Evolutionary conservation across 1,140 invertebrate genomes (phyloP).

Genomic region (Daktulosphaira vitifoliae): DNA sequence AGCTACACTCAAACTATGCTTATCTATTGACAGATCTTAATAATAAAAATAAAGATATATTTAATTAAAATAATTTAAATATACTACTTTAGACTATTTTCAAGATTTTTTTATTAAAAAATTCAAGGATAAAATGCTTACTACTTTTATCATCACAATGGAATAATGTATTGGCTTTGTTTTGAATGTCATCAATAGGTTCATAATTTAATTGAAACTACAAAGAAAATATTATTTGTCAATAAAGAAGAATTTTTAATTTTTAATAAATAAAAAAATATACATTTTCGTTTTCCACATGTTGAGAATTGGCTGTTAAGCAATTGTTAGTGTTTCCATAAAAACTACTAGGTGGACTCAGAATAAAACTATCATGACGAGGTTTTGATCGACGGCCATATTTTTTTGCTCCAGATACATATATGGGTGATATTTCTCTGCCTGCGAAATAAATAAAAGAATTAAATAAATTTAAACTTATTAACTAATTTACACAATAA

Average conservation of each 20-base stretch:
- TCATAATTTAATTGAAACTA: background rate
- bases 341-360: slow-evolving; percentile 34
- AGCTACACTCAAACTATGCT: slow-evolving; percentile 17
- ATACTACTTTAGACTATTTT: too few relatives aligned
- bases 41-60: too few relatives aligned
- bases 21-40: slow-evolving; percentile 13
- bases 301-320: background rate
- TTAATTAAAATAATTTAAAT: too few relatives aligned
- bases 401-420: slow-evolving; percentile 63
- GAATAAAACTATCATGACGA: slow-evolving; percentile 36
- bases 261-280: too few relatives aligned
- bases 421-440: slow-evolving; percentile 62
- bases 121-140: too few relatives aligned
- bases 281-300: slow-evolving; percentile 12
- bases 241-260: background rate
- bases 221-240: background rate
- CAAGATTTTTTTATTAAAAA: too few relatives aligned
- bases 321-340: slow-evolving; percentile 5
- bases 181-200: background rate
- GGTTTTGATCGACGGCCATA: slow-evolving; percentile 62
- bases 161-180: background rate
- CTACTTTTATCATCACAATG: slow-evolving; percentile 11
- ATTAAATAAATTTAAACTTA: too few relatives aligned
- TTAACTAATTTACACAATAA: too few relatives aligned
- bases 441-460: slow-evolving; percentile 38